A percentile compares a stretch with the other conserved stretches of the same genome.
phyloP scores from a whole-genome alignment of 2,888 invertebrate species.

The Patella pellucida region DNA sequence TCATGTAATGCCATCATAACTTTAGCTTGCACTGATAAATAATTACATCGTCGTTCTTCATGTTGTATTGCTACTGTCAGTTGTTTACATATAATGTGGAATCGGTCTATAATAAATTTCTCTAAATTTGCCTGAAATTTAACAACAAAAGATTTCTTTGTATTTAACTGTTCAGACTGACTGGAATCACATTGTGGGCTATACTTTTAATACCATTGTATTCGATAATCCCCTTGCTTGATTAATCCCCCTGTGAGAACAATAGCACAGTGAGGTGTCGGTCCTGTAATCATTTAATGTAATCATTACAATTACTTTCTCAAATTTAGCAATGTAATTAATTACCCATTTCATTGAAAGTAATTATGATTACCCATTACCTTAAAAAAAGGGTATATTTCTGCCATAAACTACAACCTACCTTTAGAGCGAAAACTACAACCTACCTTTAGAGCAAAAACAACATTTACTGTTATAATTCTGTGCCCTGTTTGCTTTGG shows the following conservation, averaged over 20 bases:
- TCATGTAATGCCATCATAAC: conserved; percentile 78
- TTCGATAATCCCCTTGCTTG: no score
- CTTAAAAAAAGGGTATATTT: no score
- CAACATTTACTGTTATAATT: conserved; percentile 85
- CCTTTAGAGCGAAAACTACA: conserved; percentile 72
- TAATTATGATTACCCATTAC: no score
- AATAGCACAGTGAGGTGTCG: no score
- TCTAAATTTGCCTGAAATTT: conserved; percentile 87
- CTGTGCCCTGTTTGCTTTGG: conserved; percentile 55
- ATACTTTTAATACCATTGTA: no score
- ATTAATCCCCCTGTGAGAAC: no score
- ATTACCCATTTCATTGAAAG: no score
- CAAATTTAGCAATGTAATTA: no score
- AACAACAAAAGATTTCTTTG: neutral
- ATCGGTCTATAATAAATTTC: conserved; percentile 92
- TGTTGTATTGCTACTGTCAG: conserved; percentile 81
- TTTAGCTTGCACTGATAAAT: conserved; percentile 89
- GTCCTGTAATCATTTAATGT: no score
- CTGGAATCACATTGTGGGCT: no score
- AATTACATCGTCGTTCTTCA: conserved; percentile 91
- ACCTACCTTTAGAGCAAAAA: conserved; percentile 72
- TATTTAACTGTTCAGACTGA: no score
- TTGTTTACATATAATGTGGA: conserved; percentile 92
- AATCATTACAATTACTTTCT: no score
- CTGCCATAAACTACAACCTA: conserved; percentile 38